Evolutionary conservation across 2,888 invertebrate genomes (phyloP).

Genomic region (Prosapia bicincta): DNA sequence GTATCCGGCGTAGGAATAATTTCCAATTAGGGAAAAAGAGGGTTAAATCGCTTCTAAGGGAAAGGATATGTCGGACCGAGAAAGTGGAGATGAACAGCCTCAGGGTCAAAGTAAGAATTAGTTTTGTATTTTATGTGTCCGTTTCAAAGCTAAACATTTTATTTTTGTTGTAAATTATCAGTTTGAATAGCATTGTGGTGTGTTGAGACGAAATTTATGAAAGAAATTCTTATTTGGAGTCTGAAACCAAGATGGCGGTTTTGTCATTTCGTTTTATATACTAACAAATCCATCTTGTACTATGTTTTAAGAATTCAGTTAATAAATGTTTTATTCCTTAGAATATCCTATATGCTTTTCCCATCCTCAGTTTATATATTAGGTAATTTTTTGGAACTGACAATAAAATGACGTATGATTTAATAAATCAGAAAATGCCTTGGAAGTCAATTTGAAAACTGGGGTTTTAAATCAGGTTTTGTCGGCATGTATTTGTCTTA

Average conservation of each 20-base stretch:
- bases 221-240: background rate
- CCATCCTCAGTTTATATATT: background rate
- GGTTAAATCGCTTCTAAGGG: slow-evolving; percentile 39
- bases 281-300: background rate
- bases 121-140: background rate
- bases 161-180: background rate
- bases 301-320: background rate
- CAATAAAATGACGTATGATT: background rate
- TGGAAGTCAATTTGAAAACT: background rate
- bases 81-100: slow-evolving; percentile 46
- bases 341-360: background rate
- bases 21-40: slow-evolving; percentile 37
- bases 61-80: slow-evolving; percentile 45
- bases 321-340: background rate
- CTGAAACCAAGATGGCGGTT: background rate
- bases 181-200: background rate
- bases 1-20: slow-evolving; percentile 33
- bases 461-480: background rate
- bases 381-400: background rate
- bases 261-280: background rate
- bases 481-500: background rate
- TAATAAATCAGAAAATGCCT: background rate
- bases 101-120: slow-evolving; percentile 44
- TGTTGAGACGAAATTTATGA: background rate
- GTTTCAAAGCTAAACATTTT: background rate